A percentile compares a stretch with the other conserved stretches of the same genome.
Conservation (phyloP, 2,888 invertebrate species). For the Embidobia sp. region DNA sequence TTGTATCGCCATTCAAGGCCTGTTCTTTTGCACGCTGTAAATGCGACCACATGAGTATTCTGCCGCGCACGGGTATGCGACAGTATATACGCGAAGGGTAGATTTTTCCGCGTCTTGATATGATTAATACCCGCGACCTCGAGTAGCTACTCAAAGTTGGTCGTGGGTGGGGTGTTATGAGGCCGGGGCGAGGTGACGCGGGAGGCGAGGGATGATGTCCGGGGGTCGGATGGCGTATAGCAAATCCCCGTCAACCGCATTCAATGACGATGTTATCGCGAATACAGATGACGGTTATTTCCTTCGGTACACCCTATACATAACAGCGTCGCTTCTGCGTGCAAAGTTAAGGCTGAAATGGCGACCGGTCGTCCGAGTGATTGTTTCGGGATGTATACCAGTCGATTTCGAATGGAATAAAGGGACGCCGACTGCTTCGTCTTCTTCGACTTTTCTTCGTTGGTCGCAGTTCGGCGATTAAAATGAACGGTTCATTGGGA, state of each 20-base stretch:
- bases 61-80: slow-evolving; percentile 2
- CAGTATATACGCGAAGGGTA: slow-evolving; percentile 66
- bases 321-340: slow-evolving; percentile 73
- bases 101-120: slow-evolving; percentile 78
- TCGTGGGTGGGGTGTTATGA: slow-evolving; percentile 31
- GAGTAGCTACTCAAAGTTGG: slow-evolving; percentile 58
- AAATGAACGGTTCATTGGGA: background rate
- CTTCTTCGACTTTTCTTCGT: slow-evolving; percentile 47
- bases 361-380: slow-evolving; percentile 77
- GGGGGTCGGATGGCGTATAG: slow-evolving; percentile 68
- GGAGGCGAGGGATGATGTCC: slow-evolving; percentile 45
- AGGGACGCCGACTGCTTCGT: slow-evolving; percentile 71
- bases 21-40: slow-evolving; percentile 39
- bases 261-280: slow-evolving; percentile 82
- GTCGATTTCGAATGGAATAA: slow-evolving; percentile 73
- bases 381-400: slow-evolving; percentile 79
- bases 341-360: slow-evolving; percentile 73
- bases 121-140: slow-evolving; percentile 77
- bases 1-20: slow-evolving; percentile 49
- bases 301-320: slow-evolving; percentile 82
- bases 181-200: slow-evolving; percentile 36
- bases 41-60: slow-evolving; percentile 39
- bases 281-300: slow-evolving; percentile 82
- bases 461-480: background rate
- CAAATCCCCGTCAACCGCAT: slow-evolving; percentile 82